Conservation (phyloP, 1,140 invertebrate genomes). For the Halotydeus destructor region DNA sequence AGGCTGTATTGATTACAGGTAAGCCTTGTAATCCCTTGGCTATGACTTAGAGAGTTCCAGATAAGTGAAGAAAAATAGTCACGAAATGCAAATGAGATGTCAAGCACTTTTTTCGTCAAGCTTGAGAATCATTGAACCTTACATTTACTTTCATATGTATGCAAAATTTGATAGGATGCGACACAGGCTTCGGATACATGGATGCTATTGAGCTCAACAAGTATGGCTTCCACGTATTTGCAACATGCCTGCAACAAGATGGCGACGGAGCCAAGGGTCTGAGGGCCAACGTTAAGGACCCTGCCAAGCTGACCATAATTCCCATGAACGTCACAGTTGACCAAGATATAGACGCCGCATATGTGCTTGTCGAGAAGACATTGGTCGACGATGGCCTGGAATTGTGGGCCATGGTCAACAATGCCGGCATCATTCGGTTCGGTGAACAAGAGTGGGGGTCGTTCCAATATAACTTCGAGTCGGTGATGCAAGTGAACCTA, state of each 20-base stretch:
- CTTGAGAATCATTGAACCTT: too few species aligned
- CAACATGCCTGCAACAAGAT: conserved; percentile 39
- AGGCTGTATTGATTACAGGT: conserved; percentile 24
- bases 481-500: conserved; percentile 23
- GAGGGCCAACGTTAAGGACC: conserved; percentile 18
- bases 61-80: too few species aligned
- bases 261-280: conserved; percentile 25
- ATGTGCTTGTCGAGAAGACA: not conserved
- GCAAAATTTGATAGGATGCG: conserved; percentile 17
- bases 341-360: conserved; percentile 22
- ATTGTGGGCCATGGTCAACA: conserved; percentile 23
- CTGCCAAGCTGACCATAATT: conserved; percentile 25
- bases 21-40: not conserved
- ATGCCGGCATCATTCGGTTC: conserved; percentile 26
- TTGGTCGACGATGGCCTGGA: conserved; percentile 13
- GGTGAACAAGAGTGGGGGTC: conserved; percentile 21
- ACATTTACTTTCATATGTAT: too few species aligned
- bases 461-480: conserved; percentile 11
- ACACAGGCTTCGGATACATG: conserved; percentile 16
- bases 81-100: too few species aligned
- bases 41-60: not conserved
- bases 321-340: conserved; percentile 43
- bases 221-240: conserved; percentile 30
- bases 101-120: too few species aligned
- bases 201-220: conserved; percentile 20